Percentiles rank a stretch among this genome's conserved stretches.
Conservation (phyloP, 2,113 vertebrate genomes). For the Scartelaos histophorus region DNA sequence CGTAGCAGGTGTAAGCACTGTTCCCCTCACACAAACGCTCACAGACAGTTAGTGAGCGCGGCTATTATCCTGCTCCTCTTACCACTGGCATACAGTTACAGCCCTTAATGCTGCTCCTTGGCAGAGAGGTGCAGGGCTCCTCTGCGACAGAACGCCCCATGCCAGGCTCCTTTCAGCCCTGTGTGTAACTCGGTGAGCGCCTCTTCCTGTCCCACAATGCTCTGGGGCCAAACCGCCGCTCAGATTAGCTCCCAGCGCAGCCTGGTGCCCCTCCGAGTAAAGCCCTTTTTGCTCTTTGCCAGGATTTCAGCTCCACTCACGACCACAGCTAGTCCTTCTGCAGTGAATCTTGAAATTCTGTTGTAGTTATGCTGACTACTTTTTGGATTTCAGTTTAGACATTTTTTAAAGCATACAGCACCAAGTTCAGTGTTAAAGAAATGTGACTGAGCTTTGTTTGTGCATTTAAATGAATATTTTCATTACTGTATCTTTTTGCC, state of each 20-base stretch:
- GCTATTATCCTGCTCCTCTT: slow-evolving; percentile 33
- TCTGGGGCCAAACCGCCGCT: slow-evolving; percentile 49
- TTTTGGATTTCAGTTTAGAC: not conserved
- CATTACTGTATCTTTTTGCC: not conserved
- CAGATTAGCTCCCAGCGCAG: slow-evolving; percentile 69
- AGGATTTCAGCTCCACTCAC: slow-evolving; percentile 45
- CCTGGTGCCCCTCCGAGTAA: slow-evolving; percentile 56
- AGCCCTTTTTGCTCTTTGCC: slow-evolving; percentile 34
- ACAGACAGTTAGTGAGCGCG: slow-evolving; percentile 3
- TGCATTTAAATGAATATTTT: not conserved
- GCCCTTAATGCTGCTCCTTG: slow-evolving; percentile 69
- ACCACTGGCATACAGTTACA: slow-evolving; percentile 55
- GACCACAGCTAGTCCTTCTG: slow-evolving; percentile 12
- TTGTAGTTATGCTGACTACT: not conserved
- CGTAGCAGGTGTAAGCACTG: slow-evolving; percentile 19
- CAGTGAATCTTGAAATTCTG: not conserved
- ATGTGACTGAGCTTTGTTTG: not conserved
- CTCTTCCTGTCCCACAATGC: slow-evolving; percentile 71
- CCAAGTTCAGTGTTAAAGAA: not conserved
- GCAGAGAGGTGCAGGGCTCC: slow-evolving; percentile 64
- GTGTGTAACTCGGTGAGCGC: slow-evolving; percentile 65
- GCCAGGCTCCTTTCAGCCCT: slow-evolving; percentile 71
- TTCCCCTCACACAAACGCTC: slow-evolving; percentile 9
- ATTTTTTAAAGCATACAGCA: not conserved
- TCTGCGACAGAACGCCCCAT: slow-evolving; percentile 61